phyloP scores from a whole-genome alignment of 2,113 vertebrate genomes.

The Nothobranchius kuhntae region DNA sequence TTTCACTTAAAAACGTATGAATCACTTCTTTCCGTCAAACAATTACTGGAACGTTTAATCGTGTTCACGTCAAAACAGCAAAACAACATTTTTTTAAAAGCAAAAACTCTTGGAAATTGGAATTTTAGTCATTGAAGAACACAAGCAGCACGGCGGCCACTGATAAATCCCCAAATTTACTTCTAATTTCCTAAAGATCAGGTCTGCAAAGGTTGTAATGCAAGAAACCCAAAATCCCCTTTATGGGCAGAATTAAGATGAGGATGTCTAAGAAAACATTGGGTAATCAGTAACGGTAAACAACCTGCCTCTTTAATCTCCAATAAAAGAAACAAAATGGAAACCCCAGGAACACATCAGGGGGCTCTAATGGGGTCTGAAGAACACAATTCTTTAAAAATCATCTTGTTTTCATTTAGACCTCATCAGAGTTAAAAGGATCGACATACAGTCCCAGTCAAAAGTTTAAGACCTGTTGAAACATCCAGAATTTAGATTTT shows the following conservation, averaged over 20 bases:
- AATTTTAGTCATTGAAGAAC: too few relatives aligned
- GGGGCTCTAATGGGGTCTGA: too few relatives aligned
- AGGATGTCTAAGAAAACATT: background rate
- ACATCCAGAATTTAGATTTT: too few relatives aligned
- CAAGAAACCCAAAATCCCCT: background rate
- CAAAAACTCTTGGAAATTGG: background rate
- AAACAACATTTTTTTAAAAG: background rate
- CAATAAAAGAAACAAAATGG: conserved; percentile 1
- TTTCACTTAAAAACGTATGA: conserved; percentile 11
- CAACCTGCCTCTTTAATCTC: background rate
- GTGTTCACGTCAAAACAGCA: conserved; percentile 10
- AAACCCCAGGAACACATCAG: background rate
- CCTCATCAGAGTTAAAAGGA: too few relatives aligned
- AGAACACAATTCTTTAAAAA: too few relatives aligned
- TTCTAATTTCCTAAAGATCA: background rate
- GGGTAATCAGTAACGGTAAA: background rate
- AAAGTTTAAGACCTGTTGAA: too few relatives aligned
- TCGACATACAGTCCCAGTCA: too few relatives aligned
- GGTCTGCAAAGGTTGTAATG: background rate
- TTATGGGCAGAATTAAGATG: background rate
- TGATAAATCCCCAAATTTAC: too few relatives aligned
- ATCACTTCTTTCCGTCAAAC: conserved; percentile 6
- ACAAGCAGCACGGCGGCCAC: too few relatives aligned
- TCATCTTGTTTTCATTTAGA: too few relatives aligned
- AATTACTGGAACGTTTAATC: conserved; percentile 2